Percentiles rank a stretch among this genome's conserved stretches.
Evolutionary conservation across 1,140 invertebrate genomes (phyloP).

Genomic region (Drosophila busckii): DNA sequence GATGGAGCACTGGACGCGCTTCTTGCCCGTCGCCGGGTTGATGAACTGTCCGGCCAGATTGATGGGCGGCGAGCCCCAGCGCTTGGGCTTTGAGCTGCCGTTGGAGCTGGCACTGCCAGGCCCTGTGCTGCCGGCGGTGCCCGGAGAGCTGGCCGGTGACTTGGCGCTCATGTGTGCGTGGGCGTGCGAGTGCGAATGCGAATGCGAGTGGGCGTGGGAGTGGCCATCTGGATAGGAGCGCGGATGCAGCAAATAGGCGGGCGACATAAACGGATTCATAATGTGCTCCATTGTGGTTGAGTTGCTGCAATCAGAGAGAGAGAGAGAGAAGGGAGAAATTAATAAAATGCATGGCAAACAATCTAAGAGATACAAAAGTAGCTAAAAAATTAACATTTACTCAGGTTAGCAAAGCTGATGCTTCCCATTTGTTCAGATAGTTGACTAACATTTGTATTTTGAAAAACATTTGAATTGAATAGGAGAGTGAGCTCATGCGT

Average conservation of each 20-base stretch:
- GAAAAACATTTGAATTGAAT: no score
- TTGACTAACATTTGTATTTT: no score
- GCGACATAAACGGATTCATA: constrained; percentile 69
- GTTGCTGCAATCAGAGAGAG: constrained; percentile 29
- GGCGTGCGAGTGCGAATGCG: constrained; percentile 21
- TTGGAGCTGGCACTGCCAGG: background rate
- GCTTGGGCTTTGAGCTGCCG: constrained; percentile 48
- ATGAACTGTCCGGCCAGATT: constrained; percentile 93
- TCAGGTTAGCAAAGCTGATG: no score
- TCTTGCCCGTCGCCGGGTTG: constrained; percentile 95
- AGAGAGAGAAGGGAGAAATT: constrained; percentile 16
- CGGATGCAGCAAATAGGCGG: constrained; percentile 64
- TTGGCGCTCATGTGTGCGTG: constrained; percentile 15
- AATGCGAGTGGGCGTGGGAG: constrained; percentile 7
- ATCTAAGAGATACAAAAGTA: background rate
- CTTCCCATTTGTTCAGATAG: no score
- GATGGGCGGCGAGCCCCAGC: constrained; percentile 83
- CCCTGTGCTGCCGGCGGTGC: background rate
- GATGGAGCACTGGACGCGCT: constrained; percentile 98
- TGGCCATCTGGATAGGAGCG: constrained; percentile 28
- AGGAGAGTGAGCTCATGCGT: no score
- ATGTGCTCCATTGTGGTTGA: constrained; percentile 63
- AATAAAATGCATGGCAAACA: constrained; percentile 1
- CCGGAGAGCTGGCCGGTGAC: constrained; percentile 65
- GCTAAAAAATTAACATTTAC: no score